phyloP scores from a whole-genome alignment of 2,113 vertebrate species.

The Polyodon spathula region DNA sequence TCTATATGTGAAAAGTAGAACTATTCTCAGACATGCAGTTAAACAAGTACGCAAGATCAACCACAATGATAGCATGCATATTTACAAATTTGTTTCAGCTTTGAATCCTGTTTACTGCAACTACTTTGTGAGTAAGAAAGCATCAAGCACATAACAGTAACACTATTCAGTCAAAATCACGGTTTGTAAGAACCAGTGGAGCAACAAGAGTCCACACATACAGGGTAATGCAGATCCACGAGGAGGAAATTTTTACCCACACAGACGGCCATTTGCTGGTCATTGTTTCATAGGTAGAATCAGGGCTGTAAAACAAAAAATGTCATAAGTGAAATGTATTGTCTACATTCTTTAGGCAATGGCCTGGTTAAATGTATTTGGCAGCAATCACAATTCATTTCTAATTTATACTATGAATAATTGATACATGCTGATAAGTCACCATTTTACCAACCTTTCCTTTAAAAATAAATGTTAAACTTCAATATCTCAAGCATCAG shows the following conservation, averaged over 20 bases:
- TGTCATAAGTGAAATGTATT: no score
- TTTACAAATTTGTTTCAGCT: neutral
- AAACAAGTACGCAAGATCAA: neutral
- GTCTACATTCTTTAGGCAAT: no score
- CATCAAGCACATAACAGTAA: no score
- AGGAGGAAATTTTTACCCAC: constrained; percentile 97
- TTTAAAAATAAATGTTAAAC: no score
- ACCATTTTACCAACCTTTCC: no score
- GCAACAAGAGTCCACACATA: constrained; percentile 96
- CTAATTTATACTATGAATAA: no score
- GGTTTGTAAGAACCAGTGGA: constrained; percentile 88
- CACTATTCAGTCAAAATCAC: constrained; percentile 79
- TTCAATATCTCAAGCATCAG: no score
- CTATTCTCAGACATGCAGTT: neutral
- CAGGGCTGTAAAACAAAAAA: constrained; percentile 49
- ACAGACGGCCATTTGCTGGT: constrained; percentile 93
- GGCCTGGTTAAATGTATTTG: no score
- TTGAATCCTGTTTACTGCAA: neutral
- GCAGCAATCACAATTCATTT: no score
- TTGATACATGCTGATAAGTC: no score
- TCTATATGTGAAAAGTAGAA: neutral
- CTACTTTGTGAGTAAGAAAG: no score
- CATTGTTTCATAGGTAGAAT: constrained; percentile 74
- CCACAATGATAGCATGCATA: neutral
- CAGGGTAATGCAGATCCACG: constrained; percentile 89